Base-by-base conservation (phyloP, 1,140 invertebrate species). In the Acromyrmex heyeri region DNA sequence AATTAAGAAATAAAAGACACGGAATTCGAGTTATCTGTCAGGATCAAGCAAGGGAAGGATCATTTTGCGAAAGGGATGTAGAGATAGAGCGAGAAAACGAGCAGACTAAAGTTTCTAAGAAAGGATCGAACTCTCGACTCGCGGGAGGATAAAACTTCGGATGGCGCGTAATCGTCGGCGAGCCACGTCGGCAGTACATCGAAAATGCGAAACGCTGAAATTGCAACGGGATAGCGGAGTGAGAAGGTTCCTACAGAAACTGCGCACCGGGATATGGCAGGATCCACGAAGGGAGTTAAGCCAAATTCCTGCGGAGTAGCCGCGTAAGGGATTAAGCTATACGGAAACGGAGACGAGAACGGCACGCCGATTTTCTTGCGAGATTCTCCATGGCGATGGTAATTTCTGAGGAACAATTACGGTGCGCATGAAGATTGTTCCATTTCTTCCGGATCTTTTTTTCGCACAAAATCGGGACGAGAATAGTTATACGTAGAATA, bases 191-290 rank as follows among this genome's bases (percentile, higher is more conserved):
- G 24, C 53, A 38, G 6, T 72, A 27, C 30, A 73, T 73, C 50
- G 48, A 24, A 79, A 69, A 55, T 16, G 67, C 5, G 65, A 82
- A 82, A 82, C 16, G 55, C 12, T 27, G 34, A 27, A 81, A 81
- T 48, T 72, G 78, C 78, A 59, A 53, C 30, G 48, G 14, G 44
- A 18, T 21, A 18, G 3, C 0, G 14, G 30, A 24, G 3, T 48
- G 44, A 65, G 7, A 38, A 12, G 50, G 21, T 72, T 57, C 44
- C 16, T 44, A 1, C 27, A n/a, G 14, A 3, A 67, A 12, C 24
- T 8, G 18, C 59, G 8, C 57, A 24, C 8, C 7, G n/a, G n/a
- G 30, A 55, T 57, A 67, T 55, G 27, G 48, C 18, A 14, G 14
- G 24, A n/a, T 67, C 53, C 53, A 34, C 64, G 64, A 16, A n/a